Base-by-base conservation (phyloP, 2,797 vertebrate species). In the Acipenser transmontanus region DNA sequence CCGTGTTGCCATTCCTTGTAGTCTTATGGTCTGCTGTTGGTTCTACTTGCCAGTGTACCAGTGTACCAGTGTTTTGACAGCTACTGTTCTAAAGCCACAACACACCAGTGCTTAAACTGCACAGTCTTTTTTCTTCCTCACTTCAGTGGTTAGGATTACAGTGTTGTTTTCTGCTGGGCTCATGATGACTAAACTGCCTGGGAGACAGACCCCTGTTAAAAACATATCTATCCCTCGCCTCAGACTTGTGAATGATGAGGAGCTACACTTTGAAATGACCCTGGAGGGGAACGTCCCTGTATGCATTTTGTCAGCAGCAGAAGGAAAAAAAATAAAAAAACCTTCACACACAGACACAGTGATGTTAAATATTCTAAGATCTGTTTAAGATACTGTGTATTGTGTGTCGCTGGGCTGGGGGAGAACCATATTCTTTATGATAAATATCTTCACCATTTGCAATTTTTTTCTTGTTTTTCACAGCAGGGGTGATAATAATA, bases 151-250 rank as follows among this genome's bases (percentile, higher is more conserved):
- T 74, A 81, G 78, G 81, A 78, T 80, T 79, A 78, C 76, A 77
- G 77, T 83, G 81, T 87, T 85, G 83, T 87, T 83, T 82, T 88
- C 74, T 79, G 76, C 74, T 60, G 77, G 54, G 59, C 81, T 80
- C 74, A 66, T 76, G 80, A 87, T 86, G 80, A 84, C 84, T 85
- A 86, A 83, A 82, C 81, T 82, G 88, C 86, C 87, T 88, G 57
- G 84, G 81, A 85, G 87, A 88, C 82, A 87, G 83, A 85, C 79
- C 84, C 84, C 84, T 80, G 86, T 89, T 87, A 88, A 88, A 88
- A 89, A 88, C 84, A 87, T 82, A 83, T 88, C 84, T 82, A 85
- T 87, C 85, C 81, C 75, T 80, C 73, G 81, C 78, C 82, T 80
- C 82, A 85, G 84, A 89, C 85, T 81, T 84, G 82, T 82, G 85